Percentiles rank a stretch among this genome's conserved stretches.
These are phyloP conservation scores for Dryobotodes eremita DNA, from an alignment of 2,888 invertebrate species.

Conservation along the genomic window DNA sequence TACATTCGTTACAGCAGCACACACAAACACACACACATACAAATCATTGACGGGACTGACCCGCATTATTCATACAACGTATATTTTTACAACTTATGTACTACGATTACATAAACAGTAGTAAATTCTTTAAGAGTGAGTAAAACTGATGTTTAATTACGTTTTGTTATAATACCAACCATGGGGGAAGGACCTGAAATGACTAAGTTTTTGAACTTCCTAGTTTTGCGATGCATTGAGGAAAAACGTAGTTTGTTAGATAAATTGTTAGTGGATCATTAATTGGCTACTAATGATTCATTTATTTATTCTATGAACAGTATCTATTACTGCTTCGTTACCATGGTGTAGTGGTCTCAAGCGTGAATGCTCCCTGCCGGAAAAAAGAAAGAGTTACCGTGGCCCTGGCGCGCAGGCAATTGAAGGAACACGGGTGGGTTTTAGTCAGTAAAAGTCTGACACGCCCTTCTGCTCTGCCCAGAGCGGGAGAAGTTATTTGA, in stretches of 20 bases:
- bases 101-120: conserved; percentile 13
- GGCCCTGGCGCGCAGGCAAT: too few species aligned
- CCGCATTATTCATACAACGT: background rate
- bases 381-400: too few species aligned
- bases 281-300: background rate
- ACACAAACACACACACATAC: background rate
- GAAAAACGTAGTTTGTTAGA: conserved; percentile 23
- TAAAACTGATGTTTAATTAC: conserved; percentile 8
- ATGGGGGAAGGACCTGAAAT: conserved; percentile 39
- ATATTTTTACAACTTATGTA: conserved; percentile 22
- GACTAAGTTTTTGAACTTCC: conserved; percentile 27
- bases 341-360: background rate
- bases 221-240: background rate
- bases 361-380: too few species aligned
- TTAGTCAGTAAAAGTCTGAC: too few species aligned
- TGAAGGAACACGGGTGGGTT: too few species aligned
- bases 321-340: background rate
- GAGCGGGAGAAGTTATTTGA: too few species aligned
- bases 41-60: conserved; percentile 20
- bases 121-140: conserved; percentile 37
- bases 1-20: background rate
- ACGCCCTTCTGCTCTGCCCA: too few species aligned
- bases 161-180: background rate
- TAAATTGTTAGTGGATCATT: background rate
- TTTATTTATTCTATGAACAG: background rate